Evolutionary conservation across 2,888 invertebrate genomes (phyloP).

Genomic region (Gymnosoma rotundatum): DNA sequence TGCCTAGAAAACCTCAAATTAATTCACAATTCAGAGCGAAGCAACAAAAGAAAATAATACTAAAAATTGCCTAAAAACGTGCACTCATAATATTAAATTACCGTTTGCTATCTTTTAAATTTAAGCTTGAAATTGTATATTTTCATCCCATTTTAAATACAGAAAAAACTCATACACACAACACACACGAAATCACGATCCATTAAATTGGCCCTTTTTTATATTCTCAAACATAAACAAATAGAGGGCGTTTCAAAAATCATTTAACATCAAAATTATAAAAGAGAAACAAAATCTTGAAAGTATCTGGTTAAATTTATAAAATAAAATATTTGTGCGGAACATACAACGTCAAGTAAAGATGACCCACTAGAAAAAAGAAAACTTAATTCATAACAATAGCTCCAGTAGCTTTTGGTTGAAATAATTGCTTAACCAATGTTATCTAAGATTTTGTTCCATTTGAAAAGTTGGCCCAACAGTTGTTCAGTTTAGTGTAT

Average conservation of each 20-base stretch:
- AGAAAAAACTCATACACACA: constrained; percentile 8
- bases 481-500: no score
- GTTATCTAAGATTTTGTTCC: neutral
- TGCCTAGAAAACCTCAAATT: no score
- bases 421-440: neutral
- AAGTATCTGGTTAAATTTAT: no score
- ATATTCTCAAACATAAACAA: constrained; percentile 3
- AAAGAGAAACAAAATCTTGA: neutral
- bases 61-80: neutral
- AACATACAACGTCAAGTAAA: no score
- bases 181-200: constrained; percentile 54
- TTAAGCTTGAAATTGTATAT: neutral
- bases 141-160: constrained; percentile 14
- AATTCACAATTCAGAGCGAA: no score
- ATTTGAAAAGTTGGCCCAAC: no score
- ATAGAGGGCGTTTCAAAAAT: constrained; percentile 52
- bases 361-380: constrained; percentile 5
- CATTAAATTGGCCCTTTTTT: constrained; percentile 53
- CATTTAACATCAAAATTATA: constrained; percentile 25
- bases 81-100: constrained; percentile 16
- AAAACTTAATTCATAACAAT: neutral
- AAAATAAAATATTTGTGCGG: no score
- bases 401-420: neutral
- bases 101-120: constrained; percentile 1
- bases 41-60: no score